Evolutionary conservation across 1,140 invertebrate genomes (phyloP).

Genomic region (Cardiocondyla obscurior): DNA sequence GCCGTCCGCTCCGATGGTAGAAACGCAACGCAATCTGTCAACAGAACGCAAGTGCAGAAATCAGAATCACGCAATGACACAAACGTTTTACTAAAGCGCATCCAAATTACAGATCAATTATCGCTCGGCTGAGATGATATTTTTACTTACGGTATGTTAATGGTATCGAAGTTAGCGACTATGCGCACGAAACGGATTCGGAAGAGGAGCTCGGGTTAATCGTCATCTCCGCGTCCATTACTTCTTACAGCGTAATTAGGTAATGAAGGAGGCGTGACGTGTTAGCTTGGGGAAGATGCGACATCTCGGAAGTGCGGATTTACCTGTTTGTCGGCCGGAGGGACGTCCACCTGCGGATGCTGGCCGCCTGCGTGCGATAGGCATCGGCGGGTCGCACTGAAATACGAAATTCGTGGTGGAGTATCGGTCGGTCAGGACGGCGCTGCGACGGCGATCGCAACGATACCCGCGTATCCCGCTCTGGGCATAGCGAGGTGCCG

Average conservation of each 20-base stretch:
- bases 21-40: neutral
- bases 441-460: neutral
- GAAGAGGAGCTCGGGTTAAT: neutral
- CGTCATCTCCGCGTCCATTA: too few species aligned
- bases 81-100: too few species aligned
- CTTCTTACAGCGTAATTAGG: too few species aligned
- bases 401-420: neutral
- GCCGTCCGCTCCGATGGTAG: neutral
- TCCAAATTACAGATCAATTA: neutral
- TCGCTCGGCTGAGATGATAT: too few species aligned
- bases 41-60: neutral
- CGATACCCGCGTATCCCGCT: neutral
- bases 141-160: too few species aligned
- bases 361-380: neutral
- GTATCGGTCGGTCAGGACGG: neutral
- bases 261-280: neutral
- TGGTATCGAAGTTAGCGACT: too few species aligned
- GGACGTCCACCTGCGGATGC: neutral
- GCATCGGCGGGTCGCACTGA: neutral
- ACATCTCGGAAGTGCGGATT: neutral
- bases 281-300: neutral
- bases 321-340: slow-evolving; percentile 14
- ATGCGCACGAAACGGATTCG: neutral
- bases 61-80: neutral
- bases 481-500: neutral